Evolutionary conservation across 2,888 invertebrate genomes (phyloP).

Genomic region (Acanthoscelides obtectus): DNA sequence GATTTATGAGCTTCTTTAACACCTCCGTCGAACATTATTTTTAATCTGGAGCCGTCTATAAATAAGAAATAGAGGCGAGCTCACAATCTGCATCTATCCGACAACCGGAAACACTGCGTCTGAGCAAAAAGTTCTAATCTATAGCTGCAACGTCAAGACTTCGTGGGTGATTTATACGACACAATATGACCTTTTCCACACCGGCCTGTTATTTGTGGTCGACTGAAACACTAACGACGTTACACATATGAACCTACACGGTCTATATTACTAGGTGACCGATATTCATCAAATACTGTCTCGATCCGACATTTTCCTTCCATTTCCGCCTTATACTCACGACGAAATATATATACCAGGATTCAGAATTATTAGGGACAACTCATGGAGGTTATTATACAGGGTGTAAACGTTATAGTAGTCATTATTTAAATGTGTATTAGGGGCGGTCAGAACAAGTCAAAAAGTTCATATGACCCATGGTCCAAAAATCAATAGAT

Average conservation of each 20-base stretch:
- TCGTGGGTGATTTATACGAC: not conserved
- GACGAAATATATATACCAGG: too few species aligned
- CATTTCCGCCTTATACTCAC: too few species aligned
- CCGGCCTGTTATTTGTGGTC: not conserved
- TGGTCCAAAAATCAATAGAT: too few species aligned
- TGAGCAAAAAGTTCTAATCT: not conserved
- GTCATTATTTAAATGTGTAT: too few species aligned
- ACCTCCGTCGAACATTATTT: not conserved
- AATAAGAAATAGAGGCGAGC: not conserved
- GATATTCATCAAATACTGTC: too few species aligned
- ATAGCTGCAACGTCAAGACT: not conserved
- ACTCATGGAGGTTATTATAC: too few species aligned
- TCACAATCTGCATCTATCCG: not conserved
- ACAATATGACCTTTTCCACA: not conserved
- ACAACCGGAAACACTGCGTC: not conserved
- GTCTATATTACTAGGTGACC: not conserved
- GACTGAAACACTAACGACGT: not conserved
- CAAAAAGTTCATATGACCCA: too few species aligned
- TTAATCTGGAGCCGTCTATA: not conserved
- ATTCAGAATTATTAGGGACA: too few species aligned
- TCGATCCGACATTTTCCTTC: too few species aligned
- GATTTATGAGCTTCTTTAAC: not conserved
- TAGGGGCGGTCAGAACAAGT: too few species aligned
- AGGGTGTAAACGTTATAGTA: too few species aligned
- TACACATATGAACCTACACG: not conserved